phyloP scores from a whole-genome alignment of 2,113 vertebrate genomes.

The Prietella phreatophila region DNA sequence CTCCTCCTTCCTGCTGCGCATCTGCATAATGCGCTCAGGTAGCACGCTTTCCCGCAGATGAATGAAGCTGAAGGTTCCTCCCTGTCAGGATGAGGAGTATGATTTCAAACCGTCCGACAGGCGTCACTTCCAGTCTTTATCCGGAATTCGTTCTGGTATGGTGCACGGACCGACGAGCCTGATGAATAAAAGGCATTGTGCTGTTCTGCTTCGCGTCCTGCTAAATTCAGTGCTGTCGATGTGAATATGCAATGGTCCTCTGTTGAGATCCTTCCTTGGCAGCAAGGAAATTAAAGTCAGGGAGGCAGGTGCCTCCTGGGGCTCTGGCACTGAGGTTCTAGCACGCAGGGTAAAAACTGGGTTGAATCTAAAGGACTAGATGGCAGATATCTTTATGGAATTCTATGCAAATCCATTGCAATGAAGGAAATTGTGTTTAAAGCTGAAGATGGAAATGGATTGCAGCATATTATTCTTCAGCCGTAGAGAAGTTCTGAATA shows the following conservation, averaged over 20 bases:
- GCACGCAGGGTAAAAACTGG: conserved; percentile 8
- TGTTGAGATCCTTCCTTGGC: conserved; percentile 13
- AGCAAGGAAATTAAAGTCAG: conserved; percentile 39
- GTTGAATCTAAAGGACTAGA: background rate
- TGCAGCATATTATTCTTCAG: background rate
- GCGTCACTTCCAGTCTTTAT: conserved; percentile 55
- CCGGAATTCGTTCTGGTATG: conserved; percentile 46
- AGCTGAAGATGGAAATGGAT: background rate
- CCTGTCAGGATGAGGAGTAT: conserved; percentile 48
- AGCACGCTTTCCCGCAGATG: conserved; percentile 40
- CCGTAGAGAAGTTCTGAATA: no score
- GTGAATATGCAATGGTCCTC: conserved; percentile 53
- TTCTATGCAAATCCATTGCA: background rate
- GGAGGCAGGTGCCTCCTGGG: conserved; percentile 29
- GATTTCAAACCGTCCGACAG: conserved; percentile 54
- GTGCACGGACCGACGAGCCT: conserved; percentile 31
- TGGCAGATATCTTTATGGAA: background rate
- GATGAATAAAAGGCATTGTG: conserved; percentile 52
- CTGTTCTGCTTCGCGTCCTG: conserved; percentile 54
- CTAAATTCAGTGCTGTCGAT: conserved; percentile 45
- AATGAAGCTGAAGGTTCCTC: conserved; percentile 47
- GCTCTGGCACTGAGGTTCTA: conserved; percentile 12
- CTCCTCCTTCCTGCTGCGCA: conserved; percentile 31
- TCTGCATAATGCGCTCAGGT: conserved; percentile 47
- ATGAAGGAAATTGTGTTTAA: background rate